Evolutionary conservation across 2,797 vertebrate genomes (phyloP).

Genomic region (Pseudopleuronectes americanus): DNA sequence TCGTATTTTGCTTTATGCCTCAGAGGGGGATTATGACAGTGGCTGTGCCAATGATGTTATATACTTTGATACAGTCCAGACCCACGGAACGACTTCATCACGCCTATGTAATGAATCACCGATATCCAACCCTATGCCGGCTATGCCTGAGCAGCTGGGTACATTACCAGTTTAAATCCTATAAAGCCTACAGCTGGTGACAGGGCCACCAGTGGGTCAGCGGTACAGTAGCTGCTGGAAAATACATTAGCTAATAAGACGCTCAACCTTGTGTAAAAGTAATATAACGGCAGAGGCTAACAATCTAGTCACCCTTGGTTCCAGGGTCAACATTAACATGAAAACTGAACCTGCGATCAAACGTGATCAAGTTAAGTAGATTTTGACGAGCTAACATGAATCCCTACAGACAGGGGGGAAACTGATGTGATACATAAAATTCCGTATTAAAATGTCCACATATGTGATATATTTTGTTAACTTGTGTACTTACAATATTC

Average conservation of each 20-base stretch:
- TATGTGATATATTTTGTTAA: no score
- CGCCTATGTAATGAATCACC: slow-evolving; percentile 55
- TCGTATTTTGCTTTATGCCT: not conserved
- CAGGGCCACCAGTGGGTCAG: slow-evolving; percentile 49
- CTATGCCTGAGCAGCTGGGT: slow-evolving; percentile 56
- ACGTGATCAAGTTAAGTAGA: not conserved
- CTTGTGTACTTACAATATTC: no score
- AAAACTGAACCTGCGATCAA: slow-evolving; percentile 5
- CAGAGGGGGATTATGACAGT: not conserved
- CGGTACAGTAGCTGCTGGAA: slow-evolving; percentile 56
- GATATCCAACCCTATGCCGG: slow-evolving; percentile 48
- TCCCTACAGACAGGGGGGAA: no score
- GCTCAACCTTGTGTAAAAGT: slow-evolving; percentile 17
- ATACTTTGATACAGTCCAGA: slow-evolving; percentile 25
- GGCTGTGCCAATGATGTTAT: slow-evolving; percentile 19
- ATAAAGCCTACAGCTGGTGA: slow-evolving; percentile 57
- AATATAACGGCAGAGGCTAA: slow-evolving; percentile 18
- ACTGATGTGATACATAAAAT: no score
- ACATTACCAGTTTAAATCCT: slow-evolving; percentile 61
- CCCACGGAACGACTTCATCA: slow-evolving; percentile 17
- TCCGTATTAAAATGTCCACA: no score
- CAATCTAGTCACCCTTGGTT: not conserved
- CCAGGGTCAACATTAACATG: slow-evolving; percentile 11
- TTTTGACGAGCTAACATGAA: not conserved
- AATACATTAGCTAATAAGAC: slow-evolving; percentile 70